Conservation (phyloP, 1,140 invertebrate species). For the Polypedilum pembai region DNA sequence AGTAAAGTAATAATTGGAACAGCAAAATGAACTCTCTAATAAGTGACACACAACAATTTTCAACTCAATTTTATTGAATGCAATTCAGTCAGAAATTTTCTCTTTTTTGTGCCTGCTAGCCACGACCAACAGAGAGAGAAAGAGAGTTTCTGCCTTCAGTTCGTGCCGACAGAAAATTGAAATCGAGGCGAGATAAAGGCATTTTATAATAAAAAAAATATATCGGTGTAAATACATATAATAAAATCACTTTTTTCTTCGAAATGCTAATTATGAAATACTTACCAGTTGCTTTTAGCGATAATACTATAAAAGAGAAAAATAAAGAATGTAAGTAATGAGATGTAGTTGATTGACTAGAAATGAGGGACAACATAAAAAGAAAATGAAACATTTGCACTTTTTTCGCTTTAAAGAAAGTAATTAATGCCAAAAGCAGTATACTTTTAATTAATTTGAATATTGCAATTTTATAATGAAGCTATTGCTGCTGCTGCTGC, state of each 20-base stretch:
- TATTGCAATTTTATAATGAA: too few relatives aligned
- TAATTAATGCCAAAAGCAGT: too few relatives aligned
- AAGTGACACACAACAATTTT: background rate
- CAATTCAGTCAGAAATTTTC: too few relatives aligned
- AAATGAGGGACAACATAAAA: too few relatives aligned
- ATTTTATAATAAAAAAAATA: background rate
- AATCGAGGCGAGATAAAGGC: background rate
- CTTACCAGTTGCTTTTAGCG: background rate
- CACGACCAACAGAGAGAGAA: background rate
- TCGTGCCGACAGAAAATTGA: background rate
- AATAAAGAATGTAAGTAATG: background rate
- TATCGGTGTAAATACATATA: background rate
- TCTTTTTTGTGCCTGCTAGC: too few relatives aligned
- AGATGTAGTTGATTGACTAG: background rate
- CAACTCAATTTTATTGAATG: background rate
- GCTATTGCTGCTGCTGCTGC: too few relatives aligned
- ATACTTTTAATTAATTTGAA: too few relatives aligned
- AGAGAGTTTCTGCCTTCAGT: background rate
- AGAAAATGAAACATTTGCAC: too few relatives aligned
- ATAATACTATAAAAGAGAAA: slow-evolving; percentile 1
- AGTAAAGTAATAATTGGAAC: background rate
- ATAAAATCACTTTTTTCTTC: background rate
- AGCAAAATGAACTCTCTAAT: background rate
- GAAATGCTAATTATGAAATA: slow-evolving; percentile 1
- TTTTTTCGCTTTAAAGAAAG: too few relatives aligned